A percentile compares a stretch with the other conserved stretches of the same genome.
phyloP scores from a whole-genome alignment of 2,113 vertebrate genomes.

The Nyctereutes procyonoides region DNA sequence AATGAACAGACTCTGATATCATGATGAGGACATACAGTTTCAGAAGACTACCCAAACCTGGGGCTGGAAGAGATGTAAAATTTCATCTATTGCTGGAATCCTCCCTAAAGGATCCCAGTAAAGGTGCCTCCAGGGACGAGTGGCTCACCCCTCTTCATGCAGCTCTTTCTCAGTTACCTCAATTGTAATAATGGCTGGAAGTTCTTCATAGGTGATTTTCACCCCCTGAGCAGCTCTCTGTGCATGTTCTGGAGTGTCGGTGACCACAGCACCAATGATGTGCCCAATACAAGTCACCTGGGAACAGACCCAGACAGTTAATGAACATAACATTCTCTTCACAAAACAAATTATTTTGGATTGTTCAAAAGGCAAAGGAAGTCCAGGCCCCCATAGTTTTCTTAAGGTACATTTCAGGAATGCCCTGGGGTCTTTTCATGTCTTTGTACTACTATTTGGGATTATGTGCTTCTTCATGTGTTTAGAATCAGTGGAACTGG shows the following conservation, averaged over 20 bases:
- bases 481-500: neutral
- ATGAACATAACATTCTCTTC: neutral
- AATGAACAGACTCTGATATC: neutral
- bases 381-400: neutral
- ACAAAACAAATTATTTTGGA: neutral
- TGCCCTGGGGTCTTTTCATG: neutral
- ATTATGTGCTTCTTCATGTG: neutral
- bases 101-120: neutral
- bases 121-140: neutral
- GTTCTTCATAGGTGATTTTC: constrained; percentile 93
- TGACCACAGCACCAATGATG: constrained; percentile 94
- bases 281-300: constrained; percentile 98
- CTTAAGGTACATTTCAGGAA: neutral
- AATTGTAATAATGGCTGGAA: constrained; percentile 93
- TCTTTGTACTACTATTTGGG: neutral
- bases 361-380: neutral
- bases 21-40: neutral
- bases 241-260: constrained; percentile 94
- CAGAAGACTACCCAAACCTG: neutral
- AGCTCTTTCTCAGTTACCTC: constrained; percentile 86
- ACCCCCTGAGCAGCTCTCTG: constrained; percentile 93
- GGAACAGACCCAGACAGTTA: constrained; percentile 13
- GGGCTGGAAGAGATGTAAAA: neutral
- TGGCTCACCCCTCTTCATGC: neutral
- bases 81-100: neutral